Conservation (phyloP, 2,797 vertebrate species). For the Gambelia wislizenii region DNA sequence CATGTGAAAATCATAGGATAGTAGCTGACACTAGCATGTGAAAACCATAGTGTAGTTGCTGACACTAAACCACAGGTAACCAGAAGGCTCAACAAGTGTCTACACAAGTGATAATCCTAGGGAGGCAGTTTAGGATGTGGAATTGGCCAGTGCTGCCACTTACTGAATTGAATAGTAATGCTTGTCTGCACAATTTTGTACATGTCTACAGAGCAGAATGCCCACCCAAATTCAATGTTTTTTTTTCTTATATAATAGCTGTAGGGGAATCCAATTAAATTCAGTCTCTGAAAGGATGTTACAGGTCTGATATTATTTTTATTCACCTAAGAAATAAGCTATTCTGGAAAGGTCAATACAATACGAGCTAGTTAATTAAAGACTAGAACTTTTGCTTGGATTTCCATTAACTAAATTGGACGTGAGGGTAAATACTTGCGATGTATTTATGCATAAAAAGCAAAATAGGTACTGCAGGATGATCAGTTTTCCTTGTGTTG, state of each 20-base stretch:
- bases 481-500: not conserved
- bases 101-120: not conserved
- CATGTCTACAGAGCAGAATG: not conserved
- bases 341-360: slow-evolving; percentile 18
- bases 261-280: not conserved
- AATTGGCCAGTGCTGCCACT: not conserved
- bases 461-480: not conserved
- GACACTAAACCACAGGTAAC: not conserved
- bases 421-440: not conserved
- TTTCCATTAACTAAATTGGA: not conserved
- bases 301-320: not conserved
- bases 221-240: not conserved
- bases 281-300: accelerated
- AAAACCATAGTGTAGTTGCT: too few species aligned
- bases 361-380: slow-evolving; percentile 18
- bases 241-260: too few species aligned
- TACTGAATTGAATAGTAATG: not conserved
- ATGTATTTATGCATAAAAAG: not conserved
- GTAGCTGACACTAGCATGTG: too few species aligned
- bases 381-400: slow-evolving; percentile 18
- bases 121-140: not conserved
- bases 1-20: not conserved
- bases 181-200: not conserved
- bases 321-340: not conserved
- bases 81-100: not conserved